Conservation (phyloP, 2,113 vertebrate species). For the Gadus macrocephalus region DNA sequence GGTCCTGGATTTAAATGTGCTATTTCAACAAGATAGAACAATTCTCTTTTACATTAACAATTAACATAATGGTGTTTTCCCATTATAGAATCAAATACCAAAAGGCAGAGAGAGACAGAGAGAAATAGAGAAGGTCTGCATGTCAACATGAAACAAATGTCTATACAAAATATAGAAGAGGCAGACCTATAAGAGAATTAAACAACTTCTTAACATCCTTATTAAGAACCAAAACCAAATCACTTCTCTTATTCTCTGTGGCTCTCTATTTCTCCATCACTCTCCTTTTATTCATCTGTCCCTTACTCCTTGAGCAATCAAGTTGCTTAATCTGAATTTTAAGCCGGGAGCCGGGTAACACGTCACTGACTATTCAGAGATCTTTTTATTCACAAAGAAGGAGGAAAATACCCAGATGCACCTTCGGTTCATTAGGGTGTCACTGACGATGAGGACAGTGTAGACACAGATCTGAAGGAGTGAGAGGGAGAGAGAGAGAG, state of each 20-base stretch:
- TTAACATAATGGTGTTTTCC: too few relatives aligned
- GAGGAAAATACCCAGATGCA: slow-evolving; percentile 17
- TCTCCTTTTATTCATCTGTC: not conserved
- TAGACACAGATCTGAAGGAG: slow-evolving; percentile 27
- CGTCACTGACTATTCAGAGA: slow-evolving; percentile 39
- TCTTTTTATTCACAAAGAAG: slow-evolving; percentile 44
- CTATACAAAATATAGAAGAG: not conserved
- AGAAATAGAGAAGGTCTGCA: not conserved
- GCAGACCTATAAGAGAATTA: not conserved
- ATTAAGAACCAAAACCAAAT: not conserved
- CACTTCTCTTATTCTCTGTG: slow-evolving; percentile 1
- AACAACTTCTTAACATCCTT: not conserved
- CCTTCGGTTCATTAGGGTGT: slow-evolving; percentile 58
- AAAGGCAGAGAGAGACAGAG: slow-evolving; percentile 23
- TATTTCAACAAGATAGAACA: slow-evolving; percentile 27
- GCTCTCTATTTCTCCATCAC: not conserved
- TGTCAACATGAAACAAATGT: not conserved
- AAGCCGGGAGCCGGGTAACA: slow-evolving; percentile 27
- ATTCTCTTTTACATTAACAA: slow-evolving; percentile 34
- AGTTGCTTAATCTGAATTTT: slow-evolving; percentile 39
- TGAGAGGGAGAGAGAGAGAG: too few relatives aligned
- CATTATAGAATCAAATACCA: slow-evolving; percentile 1
- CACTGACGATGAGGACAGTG: slow-evolving; percentile 16
- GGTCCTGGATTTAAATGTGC: slow-evolving; percentile 36
- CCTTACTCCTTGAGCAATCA: slow-evolving; percentile 10